Evolutionary conservation across 2,113 vertebrate genomes (phyloP).

Genomic region (Bettongia penicillata): DNA sequence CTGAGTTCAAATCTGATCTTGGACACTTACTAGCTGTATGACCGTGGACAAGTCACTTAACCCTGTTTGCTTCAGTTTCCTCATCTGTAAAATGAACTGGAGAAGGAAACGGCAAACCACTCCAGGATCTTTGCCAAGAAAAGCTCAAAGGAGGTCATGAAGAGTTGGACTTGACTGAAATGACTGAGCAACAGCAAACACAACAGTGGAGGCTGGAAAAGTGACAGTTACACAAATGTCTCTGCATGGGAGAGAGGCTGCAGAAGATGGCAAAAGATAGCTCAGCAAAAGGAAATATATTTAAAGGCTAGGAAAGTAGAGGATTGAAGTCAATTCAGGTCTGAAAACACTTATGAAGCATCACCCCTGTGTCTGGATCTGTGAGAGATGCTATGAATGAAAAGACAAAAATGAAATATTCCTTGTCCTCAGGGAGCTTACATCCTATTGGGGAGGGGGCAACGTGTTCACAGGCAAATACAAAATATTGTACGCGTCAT

Average conservation of each 20-base stretch:
- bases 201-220: background rate
- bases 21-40: background rate
- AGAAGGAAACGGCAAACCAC: background rate
- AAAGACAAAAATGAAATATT: background rate
- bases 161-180: background rate
- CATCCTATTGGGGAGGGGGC: background rate
- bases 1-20: background rate
- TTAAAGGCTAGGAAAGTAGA: background rate
- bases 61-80: background rate
- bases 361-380: background rate
- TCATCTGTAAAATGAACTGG: background rate
- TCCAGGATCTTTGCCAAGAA: background rate
- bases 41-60: background rate
- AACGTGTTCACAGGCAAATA: background rate
- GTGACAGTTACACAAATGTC: background rate
- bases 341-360: background rate
- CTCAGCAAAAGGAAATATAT: background rate
- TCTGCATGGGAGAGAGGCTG: background rate
- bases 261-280: background rate
- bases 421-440: background rate
- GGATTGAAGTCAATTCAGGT: background rate
- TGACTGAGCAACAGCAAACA: too few species aligned
- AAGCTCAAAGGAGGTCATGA: background rate
- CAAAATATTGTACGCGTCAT: background rate
- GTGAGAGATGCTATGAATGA: background rate